Conservation (phyloP, 2,797 vertebrate genomes). For the Limosa lapponica region DNA sequence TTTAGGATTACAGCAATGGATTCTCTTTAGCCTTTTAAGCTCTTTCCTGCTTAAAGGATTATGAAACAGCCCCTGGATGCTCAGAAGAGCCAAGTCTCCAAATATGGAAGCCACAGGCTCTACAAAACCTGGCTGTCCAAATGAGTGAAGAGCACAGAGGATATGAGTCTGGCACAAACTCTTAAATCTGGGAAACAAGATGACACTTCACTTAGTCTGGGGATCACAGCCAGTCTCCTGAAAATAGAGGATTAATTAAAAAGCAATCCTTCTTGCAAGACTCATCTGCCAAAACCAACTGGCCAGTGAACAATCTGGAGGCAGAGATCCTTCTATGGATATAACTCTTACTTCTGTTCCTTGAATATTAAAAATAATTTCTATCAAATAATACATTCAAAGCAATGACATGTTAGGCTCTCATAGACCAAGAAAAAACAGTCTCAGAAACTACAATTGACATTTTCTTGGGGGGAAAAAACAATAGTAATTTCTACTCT, state of each 20-base stretch:
- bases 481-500: background rate
- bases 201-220: background rate
- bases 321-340: background rate
- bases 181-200: background rate
- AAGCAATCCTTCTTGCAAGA: background rate
- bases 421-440: background rate
- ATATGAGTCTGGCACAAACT: background rate
- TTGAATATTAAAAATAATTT: background rate
- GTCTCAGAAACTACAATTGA: background rate
- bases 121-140: background rate
- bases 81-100: background rate
- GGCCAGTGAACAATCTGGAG: background rate
- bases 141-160: background rate
- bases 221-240: background rate
- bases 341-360: background rate
- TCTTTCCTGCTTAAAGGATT: slow-evolving; percentile 58
- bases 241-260: background rate
- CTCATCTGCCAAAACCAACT: background rate
- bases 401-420: background rate
- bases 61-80: background rate
- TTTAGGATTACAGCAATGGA: slow-evolving; percentile 40
- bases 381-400: background rate
- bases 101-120: background rate
- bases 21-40: slow-evolving; percentile 41
- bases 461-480: background rate